phyloP scores from a whole-genome alignment of 2,113 vertebrate species.

The Egretta garzetta region DNA sequence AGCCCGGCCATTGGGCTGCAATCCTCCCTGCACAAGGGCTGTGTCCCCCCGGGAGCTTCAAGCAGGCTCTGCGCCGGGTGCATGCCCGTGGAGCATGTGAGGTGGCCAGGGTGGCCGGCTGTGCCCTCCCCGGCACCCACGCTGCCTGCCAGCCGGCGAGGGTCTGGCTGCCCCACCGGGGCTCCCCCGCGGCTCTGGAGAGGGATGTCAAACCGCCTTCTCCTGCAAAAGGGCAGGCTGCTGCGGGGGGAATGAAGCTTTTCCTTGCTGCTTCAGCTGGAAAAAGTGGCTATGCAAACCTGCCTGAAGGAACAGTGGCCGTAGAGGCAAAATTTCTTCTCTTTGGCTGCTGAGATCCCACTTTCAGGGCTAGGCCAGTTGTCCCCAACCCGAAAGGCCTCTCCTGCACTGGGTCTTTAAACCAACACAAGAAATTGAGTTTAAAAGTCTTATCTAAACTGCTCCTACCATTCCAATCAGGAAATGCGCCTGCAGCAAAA shows the following conservation, averaged over 20 bases:
- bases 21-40: not conserved
- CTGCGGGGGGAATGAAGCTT: not conserved
- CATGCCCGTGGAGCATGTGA: not conserved
- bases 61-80: not conserved
- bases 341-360: not conserved
- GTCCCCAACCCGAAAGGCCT: not conserved
- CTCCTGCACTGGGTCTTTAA: not conserved
- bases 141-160: not conserved
- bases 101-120: not conserved
- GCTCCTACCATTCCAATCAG: constrained; percentile 7
- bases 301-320: not conserved
- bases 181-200: not conserved
- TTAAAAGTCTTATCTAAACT: constrained; percentile 18
- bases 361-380: not conserved
- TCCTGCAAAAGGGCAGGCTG: not conserved
- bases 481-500: not conserved
- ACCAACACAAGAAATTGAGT: not conserved
- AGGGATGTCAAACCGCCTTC: not conserved
- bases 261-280: not conserved
- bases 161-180: rapidly evolving
- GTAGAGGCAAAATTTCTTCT: not conserved
- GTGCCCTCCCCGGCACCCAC: not conserved
- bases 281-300: not conserved
- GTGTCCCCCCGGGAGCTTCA: rapidly evolving
- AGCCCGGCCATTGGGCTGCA: rapidly evolving